phyloP scores from a whole-genome alignment of 2,113 vertebrate genomes.

The Centropus bengalensis region DNA sequence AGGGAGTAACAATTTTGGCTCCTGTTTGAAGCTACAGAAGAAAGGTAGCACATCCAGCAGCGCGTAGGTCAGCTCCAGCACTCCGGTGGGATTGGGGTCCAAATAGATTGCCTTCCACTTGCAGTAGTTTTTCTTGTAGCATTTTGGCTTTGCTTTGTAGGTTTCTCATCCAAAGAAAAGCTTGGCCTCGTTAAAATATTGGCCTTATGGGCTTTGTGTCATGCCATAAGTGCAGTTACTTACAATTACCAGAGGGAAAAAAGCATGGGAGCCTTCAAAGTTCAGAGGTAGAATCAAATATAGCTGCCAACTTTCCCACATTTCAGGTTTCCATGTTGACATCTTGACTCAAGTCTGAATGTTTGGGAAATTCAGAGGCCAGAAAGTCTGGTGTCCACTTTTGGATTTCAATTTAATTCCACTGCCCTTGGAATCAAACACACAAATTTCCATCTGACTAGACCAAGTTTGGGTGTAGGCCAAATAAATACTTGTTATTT shows the following conservation, averaged over 20 bases:
- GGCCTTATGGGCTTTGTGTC: background rate
- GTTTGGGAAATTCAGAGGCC: background rate
- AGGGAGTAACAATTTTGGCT: background rate
- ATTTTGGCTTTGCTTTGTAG: conserved; percentile 1
- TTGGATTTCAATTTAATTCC: background rate
- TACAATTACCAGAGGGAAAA: background rate
- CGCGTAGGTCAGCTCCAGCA: background rate
- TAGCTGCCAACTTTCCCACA: background rate
- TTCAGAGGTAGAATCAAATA: background rate
- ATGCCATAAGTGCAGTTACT: background rate
- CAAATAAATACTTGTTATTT: background rate
- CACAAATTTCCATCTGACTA: background rate
- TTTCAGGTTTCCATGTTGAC: background rate
- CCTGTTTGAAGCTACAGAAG: background rate
- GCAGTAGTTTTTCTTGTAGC: conserved; percentile 1
- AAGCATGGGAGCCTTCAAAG: background rate
- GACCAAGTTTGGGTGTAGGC: background rate
- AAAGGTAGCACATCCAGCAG: background rate
- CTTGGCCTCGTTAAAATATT: background rate
- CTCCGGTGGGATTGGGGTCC: background rate
- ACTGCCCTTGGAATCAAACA: background rate
- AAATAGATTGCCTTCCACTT: background rate
- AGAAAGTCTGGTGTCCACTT: background rate
- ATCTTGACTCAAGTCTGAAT: background rate
- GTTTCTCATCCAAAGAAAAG: conserved; percentile 28